These are phyloP conservation scores for Tachysurus fulvidraco DNA, from an alignment of 2,113 vertebrate genomes.

Conservation along the genomic window DNA sequence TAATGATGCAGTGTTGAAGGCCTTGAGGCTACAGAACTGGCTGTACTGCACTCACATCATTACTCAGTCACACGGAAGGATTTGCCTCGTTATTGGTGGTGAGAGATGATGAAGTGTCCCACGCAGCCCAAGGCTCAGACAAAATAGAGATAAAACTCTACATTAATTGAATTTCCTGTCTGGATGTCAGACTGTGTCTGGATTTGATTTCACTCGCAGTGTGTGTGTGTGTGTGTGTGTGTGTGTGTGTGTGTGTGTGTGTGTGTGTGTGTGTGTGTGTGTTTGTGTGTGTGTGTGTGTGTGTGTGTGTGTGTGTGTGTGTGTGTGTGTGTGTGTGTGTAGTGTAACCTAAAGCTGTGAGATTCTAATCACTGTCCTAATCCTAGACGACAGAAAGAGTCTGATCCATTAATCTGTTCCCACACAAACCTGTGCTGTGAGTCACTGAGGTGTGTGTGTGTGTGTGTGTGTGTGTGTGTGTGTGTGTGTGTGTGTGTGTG, in stretches of 20 bases:
- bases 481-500: no score
- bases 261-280: no score
- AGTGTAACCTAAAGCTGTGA: neutral
- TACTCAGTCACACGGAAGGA: neutral
- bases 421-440: neutral
- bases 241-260: no score
- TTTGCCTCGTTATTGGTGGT: neutral
- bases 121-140: neutral
- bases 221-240: no score
- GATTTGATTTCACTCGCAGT: neutral
- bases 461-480: constrained; percentile 1
- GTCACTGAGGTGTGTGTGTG: neutral
- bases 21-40: neutral
- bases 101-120: neutral
- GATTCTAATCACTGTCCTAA: neutral
- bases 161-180: neutral
- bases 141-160: neutral
- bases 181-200: neutral
- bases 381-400: neutral
- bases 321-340: neutral
- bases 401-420: neutral
- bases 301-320: no score
- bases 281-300: no score
- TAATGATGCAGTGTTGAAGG: neutral
- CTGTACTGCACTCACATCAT: neutral